These are phyloP conservation scores for Paralinhomoeus sp. DNA, from an alignment of 2,888 invertebrate genomes.

Conservation along the genomic window DNA sequence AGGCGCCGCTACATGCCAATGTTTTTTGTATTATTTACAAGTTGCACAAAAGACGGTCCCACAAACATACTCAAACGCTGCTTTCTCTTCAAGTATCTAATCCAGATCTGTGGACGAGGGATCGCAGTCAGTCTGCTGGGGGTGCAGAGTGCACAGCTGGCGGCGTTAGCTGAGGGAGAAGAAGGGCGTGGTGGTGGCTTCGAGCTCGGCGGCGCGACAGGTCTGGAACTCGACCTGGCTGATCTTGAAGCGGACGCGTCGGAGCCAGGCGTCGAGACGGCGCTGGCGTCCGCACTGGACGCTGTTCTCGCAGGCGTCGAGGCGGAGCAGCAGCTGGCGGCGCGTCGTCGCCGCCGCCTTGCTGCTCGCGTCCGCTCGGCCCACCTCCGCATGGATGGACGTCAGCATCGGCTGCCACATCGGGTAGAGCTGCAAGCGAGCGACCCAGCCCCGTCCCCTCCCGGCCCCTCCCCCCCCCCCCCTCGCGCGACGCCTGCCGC, in stretches of 20 bases:
- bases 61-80: too few relatives aligned
- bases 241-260: conserved; percentile 85
- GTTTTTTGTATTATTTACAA: too few relatives aligned
- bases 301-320: conserved; percentile 67
- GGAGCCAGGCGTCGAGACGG: conserved; percentile 43
- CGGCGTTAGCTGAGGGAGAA: too few relatives aligned
- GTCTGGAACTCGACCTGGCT: conserved; percentile 85
- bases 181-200: too few relatives aligned
- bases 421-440: conserved; percentile 40
- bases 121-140: too few relatives aligned
- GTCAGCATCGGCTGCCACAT: conserved; percentile 86
- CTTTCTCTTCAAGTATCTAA: too few relatives aligned
- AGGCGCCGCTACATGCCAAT: too few relatives aligned
- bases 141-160: too few relatives aligned
- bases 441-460: neutral
- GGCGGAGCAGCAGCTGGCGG: conserved; percentile 12
- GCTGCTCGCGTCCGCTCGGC: conserved; percentile 5
- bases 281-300: conserved; percentile 32
- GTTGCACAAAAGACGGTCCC: too few relatives aligned
- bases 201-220: conserved; percentile 70
- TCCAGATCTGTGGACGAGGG: too few relatives aligned
- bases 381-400: conserved; percentile 59
- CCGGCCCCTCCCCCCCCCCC: too few relatives aligned
- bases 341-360: neutral
- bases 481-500: neutral